Percentiles rank a stretch among this genome's conserved stretches.
These are phyloP conservation scores for Willisornis vidua DNA, from an alignment of 2,113 vertebrate genomes.

Conservation along the genomic window DNA sequence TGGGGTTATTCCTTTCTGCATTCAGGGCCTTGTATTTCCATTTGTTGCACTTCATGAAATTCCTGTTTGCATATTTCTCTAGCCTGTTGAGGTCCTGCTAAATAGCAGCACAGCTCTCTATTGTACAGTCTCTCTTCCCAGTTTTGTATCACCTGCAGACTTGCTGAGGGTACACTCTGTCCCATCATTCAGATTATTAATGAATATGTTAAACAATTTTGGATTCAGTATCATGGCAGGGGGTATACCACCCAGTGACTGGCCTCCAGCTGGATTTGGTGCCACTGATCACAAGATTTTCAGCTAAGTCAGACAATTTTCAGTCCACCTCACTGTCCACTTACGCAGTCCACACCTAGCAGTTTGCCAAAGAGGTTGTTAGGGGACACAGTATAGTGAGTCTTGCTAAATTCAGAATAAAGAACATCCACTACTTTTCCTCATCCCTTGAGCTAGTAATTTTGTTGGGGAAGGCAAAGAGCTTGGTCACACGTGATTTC, in stretches of 20 bases:
- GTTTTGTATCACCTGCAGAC: neutral
- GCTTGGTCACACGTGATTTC: neutral
- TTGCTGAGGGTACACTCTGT: neutral
- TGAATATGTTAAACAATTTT: neutral
- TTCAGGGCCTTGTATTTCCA: neutral
- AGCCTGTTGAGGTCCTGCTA: neutral
- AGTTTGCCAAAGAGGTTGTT: neutral
- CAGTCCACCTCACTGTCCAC: neutral
- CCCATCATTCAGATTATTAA: neutral
- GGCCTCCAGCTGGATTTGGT: neutral
- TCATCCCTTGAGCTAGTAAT: neutral
- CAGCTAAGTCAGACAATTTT: neutral
- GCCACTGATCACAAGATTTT: neutral
- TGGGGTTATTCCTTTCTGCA: rapidly evolving
- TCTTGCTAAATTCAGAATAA: neutral
- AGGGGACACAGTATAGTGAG: neutral
- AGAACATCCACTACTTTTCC: neutral
- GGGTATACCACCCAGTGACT: neutral
- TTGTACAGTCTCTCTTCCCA: neutral
- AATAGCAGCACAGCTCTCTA: neutral
- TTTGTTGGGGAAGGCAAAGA: neutral
- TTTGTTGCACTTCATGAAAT: neutral
- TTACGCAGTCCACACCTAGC: neutral
- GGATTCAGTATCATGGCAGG: neutral
- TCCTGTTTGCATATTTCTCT: neutral